Base-by-base conservation (phyloP, 2,113 vertebrate species). In the Coturnix japonica region DNA sequence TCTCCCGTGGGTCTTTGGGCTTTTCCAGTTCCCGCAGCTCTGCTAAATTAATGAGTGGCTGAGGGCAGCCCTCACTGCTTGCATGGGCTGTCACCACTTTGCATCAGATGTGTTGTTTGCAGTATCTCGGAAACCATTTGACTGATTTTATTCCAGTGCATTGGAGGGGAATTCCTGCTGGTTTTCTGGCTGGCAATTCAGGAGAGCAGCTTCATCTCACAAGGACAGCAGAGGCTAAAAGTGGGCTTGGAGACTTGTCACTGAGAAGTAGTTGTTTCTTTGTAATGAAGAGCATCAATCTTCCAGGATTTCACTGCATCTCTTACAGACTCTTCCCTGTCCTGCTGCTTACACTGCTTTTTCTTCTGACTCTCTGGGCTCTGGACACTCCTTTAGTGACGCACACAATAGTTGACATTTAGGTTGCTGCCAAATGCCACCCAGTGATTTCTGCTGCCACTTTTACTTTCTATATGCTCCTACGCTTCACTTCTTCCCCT, bases 71-170 rank as follows among this genome's bases (percentile, higher is more conserved):
- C 86, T 35, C 21, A 41, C 33, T 59, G 37, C 37, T 70, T 35
- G 13, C 43, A 19, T 21, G 2, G 1, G 26, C 71, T 30, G 76
- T n/a, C 37, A 41, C 35, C 4, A 3, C 7, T 12, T 30, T 13
- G 56, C 49, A 49, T 7, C 0, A 0, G 9, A 8, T 25, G 10
- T 19, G 7, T 23, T 13, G 5, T 15, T 72, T 64, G n/a, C 51
- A 30, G 13, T n/a, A 26, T 7, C 53, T 79, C 61, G 37, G n/a
- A 53, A 90, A 11, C 2, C 1, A 0, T 49, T 63, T 49, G 57
- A 59, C 9, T 0, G 3, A 13, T 79, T 75, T 66, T 87, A 65
- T n/a, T 72, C 3, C 28, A 53, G n/a, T 33, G 56, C 17, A 7
- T 6, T 70, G 22, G 37, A 74, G 37, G 9, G 4, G 4, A 4